Evolutionary conservation across 2,797 vertebrate genomes (phyloP).

Genomic region (Artibeus jamaicensis): DNA sequence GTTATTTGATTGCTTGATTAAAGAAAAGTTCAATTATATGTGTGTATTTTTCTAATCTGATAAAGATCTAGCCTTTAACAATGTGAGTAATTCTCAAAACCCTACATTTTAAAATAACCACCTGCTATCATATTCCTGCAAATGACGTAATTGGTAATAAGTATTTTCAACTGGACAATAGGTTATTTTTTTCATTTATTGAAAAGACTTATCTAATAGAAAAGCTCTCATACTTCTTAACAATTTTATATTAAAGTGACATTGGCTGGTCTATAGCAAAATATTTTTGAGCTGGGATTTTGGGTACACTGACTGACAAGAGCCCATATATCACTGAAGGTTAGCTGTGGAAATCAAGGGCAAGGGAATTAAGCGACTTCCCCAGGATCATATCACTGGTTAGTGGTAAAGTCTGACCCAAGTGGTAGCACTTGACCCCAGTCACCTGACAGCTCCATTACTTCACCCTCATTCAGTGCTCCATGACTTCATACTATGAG

Average conservation of each 20-base stretch:
- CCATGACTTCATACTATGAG: background rate
- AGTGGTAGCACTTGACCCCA: background rate
- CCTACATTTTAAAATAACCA: background rate
- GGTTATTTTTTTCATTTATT: background rate
- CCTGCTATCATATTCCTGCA: background rate
- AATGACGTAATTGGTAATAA: background rate
- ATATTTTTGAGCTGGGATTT: background rate
- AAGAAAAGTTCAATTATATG: background rate
- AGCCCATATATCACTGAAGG: background rate
- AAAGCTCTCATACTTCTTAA: background rate
- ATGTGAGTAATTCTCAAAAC: background rate
- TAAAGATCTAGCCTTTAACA: background rate
- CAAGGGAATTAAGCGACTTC: background rate
- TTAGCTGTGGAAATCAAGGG: background rate
- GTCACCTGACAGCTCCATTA: background rate
- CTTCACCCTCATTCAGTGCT: background rate
- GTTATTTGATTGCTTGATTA: background rate
- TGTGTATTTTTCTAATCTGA: background rate
- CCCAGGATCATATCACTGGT: background rate
- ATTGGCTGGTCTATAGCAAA: background rate
- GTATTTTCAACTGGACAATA: background rate
- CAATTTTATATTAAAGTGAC: background rate
- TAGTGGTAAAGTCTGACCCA: background rate
- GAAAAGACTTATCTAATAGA: constrained; percentile 12
- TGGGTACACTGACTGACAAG: background rate